Conservation (phyloP, 2,888 invertebrate species). For the Sarcophaga variegata region DNA sequence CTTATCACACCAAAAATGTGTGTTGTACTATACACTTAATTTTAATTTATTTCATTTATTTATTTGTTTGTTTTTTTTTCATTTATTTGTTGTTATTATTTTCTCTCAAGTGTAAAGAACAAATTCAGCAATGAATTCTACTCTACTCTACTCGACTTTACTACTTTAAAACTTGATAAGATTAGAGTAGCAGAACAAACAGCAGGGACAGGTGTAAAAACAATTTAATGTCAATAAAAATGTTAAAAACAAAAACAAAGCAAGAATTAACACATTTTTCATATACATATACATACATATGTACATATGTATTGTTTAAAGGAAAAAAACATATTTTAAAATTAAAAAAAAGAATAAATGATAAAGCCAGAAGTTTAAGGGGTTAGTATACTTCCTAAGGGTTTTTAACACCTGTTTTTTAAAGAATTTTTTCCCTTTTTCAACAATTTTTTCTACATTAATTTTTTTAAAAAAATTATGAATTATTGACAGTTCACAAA, state of each 20-base stretch:
- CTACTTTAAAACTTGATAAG: constrained; percentile 55
- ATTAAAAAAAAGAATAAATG: constrained; percentile 7
- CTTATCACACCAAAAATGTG: constrained; percentile 63
- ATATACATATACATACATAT: background rate
- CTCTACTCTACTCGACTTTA: constrained; percentile 48
- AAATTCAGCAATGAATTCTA: constrained; percentile 28
- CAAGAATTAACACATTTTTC: background rate
- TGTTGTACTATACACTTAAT: constrained; percentile 41
- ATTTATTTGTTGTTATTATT: constrained; percentile 22
- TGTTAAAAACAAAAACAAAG: background rate
- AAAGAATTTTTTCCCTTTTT: no score
- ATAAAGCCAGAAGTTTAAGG: constrained; percentile 7
- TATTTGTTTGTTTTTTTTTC: constrained; percentile 14
- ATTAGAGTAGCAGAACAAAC: constrained; percentile 55
- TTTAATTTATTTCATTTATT: constrained; percentile 59
- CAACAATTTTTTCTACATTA: no score
- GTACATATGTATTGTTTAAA: no score
- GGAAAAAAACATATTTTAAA: background rate
- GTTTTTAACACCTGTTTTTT: no score
- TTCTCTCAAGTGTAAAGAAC: constrained; percentile 52
- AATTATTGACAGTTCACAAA: no score
- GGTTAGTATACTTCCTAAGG: background rate
- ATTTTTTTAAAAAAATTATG: no score
- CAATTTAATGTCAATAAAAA: constrained; percentile 43
- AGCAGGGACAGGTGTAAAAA: constrained; percentile 55